phyloP scores from a whole-genome alignment of 2,113 vertebrate species.

The Podarcis raffonei region DNA sequence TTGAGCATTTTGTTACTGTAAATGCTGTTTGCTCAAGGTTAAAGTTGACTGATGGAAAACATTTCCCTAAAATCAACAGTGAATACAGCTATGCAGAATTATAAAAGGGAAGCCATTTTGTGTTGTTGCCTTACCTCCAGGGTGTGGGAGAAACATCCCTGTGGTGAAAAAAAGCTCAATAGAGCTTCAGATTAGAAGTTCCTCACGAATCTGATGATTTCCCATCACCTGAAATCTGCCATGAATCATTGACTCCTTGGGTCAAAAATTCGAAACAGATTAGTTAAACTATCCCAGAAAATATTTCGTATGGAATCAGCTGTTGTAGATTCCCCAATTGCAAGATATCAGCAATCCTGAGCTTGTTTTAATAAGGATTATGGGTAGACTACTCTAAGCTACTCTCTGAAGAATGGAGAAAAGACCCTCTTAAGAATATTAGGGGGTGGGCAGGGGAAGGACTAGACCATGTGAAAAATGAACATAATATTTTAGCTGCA shows the following conservation, averaged over 20 bases:
- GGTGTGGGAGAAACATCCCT: constrained; percentile 4
- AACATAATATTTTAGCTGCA: too few relatives aligned
- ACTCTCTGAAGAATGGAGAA: too few relatives aligned
- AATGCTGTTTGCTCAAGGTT: background rate
- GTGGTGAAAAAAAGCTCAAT: constrained; percentile 9
- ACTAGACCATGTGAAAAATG: too few relatives aligned
- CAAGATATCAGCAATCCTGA: background rate
- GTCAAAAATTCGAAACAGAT: constrained; percentile 22
- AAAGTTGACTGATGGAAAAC: background rate
- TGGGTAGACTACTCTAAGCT: background rate
- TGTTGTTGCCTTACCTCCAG: constrained; percentile 9
- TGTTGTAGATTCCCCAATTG: background rate
- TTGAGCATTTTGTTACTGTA: background rate
- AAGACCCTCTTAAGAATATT: background rate
- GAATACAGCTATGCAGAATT: background rate
- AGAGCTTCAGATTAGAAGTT: constrained; percentile 20
- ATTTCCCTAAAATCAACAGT: background rate
- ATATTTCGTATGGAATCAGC: background rate
- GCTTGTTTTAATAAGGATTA: background rate
- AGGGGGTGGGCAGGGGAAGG: too few relatives aligned
- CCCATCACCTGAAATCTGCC: constrained; percentile 1
- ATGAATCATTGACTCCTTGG: constrained; percentile 28
- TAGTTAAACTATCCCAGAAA: background rate
- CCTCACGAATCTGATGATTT: constrained; percentile 24
- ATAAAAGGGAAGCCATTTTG: background rate